Conservation (phyloP, 2,888 invertebrate species). For the Oscheius onirici region DNA sequence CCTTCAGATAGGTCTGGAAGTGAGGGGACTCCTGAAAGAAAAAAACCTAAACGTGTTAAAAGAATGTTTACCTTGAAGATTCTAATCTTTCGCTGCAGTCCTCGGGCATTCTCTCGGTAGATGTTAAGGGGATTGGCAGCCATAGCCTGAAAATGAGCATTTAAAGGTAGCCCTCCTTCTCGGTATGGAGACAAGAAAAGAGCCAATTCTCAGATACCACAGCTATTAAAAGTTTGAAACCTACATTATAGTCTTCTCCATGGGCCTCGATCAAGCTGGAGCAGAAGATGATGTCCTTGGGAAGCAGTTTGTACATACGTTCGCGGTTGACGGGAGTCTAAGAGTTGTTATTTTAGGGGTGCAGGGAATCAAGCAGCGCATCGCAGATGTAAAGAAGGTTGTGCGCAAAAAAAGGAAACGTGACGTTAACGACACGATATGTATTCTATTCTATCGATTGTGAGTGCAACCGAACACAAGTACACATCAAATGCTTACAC, state of each 20-base stretch:
- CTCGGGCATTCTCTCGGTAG: constrained; percentile 62
- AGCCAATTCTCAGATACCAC: too few species aligned
- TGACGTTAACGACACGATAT: constrained; percentile 19
- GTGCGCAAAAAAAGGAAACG: constrained; percentile 3
- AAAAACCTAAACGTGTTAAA: too few species aligned
- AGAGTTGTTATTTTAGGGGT: constrained; percentile 1
- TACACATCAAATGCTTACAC: constrained; percentile 17
- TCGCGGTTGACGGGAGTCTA: constrained; percentile 58
- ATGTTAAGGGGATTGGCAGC: constrained; percentile 59
- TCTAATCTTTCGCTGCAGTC: constrained; percentile 65
- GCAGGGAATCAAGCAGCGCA: background rate
- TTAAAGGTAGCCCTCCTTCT: too few species aligned
- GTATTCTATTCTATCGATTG: background rate
- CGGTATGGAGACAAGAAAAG: too few species aligned
- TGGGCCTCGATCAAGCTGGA: constrained; percentile 64
- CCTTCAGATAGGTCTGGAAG: constrained; percentile 53
- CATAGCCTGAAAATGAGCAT: too few species aligned
- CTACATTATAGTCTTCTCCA: constrained; percentile 62
- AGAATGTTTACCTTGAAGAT: constrained; percentile 59
- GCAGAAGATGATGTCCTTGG: constrained; percentile 68
- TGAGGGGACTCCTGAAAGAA: constrained; percentile 58
- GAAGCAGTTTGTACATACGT: constrained; percentile 64
- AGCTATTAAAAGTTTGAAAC: too few species aligned
- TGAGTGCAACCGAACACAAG: constrained; percentile 19
- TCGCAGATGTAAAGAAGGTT: background rate